A percentile compares a stretch with the other conserved stretches of the same genome.
Evolutionary conservation across 2,113 vertebrate species (phyloP).

Genomic region (Nycticryphes semicollaris): DNA sequence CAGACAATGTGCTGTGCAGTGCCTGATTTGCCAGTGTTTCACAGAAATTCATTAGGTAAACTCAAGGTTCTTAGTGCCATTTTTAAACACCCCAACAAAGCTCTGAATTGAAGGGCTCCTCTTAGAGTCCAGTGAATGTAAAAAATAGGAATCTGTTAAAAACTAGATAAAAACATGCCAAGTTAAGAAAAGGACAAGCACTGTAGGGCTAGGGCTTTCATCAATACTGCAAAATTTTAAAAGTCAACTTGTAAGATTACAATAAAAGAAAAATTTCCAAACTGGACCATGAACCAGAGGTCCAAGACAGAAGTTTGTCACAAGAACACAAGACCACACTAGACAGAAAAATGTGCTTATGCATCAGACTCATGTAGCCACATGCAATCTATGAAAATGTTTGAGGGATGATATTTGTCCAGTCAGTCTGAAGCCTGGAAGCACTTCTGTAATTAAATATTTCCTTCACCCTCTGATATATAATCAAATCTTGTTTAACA

Average conservation of each 20-base stretch:
- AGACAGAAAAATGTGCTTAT: neutral
- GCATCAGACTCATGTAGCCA: no score
- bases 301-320: neutral
- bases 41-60: neutral
- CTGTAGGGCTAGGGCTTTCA: neutral
- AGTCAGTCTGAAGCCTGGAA: neutral
- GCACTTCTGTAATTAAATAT: neutral
- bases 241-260: neutral
- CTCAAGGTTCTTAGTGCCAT: neutral
- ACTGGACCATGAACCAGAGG: neutral
- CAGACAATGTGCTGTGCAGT: accelerated
- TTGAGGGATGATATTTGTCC: neutral
- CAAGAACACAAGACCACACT: neutral
- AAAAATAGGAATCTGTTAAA: neutral
- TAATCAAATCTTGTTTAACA: neutral
- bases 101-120: neutral
- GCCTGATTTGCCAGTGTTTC: neutral
- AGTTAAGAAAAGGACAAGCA: neutral
- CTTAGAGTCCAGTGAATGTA: neutral
- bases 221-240: neutral
- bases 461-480: neutral
- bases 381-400: neutral
- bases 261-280: neutral
- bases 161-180: neutral
- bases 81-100: neutral